Percentiles rank a stretch among this genome's conserved stretches.
Conservation (phyloP, 2,797 vertebrate genomes). For the Chiloscyllium punctatum region DNA sequence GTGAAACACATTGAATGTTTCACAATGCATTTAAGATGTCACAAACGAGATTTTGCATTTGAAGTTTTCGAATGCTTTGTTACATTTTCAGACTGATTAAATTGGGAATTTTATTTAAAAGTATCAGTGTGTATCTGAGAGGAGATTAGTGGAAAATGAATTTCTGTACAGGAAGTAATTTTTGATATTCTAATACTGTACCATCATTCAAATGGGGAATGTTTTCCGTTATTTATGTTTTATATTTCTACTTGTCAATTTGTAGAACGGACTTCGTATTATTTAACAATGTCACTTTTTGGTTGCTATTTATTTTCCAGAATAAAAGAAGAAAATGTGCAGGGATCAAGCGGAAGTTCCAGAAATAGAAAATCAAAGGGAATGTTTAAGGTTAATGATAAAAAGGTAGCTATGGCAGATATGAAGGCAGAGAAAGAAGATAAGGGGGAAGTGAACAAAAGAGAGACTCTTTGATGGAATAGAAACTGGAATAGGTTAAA, state of each 20-base stretch:
- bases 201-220: not conserved
- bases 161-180: not conserved
- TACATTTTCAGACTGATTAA: not conserved
- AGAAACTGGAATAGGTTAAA: too few relatives aligned
- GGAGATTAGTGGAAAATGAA: not conserved
- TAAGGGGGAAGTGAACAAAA: too few relatives aligned
- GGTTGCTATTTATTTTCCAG: not conserved
- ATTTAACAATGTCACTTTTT: not conserved
- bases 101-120: not conserved
- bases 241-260: not conserved
- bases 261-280: not conserved
- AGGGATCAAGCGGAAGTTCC: too few relatives aligned
- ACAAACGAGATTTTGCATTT: not conserved
- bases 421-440: too few relatives aligned
- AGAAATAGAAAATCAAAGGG: too few relatives aligned
- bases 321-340: too few relatives aligned
- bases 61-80: not conserved
- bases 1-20: not conserved
- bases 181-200: not conserved
- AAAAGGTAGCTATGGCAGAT: too few relatives aligned
- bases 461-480: too few relatives aligned
- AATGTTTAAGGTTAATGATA: too few relatives aligned
- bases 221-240: not conserved
- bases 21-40: not conserved
- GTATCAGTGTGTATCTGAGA: not conserved